Percentiles rank a stretch among this genome's conserved stretches.
These are phyloP conservation scores for Pteropus alecto DNA, from an alignment of 2,113 vertebrate genomes.

Conservation along the genomic window DNA sequence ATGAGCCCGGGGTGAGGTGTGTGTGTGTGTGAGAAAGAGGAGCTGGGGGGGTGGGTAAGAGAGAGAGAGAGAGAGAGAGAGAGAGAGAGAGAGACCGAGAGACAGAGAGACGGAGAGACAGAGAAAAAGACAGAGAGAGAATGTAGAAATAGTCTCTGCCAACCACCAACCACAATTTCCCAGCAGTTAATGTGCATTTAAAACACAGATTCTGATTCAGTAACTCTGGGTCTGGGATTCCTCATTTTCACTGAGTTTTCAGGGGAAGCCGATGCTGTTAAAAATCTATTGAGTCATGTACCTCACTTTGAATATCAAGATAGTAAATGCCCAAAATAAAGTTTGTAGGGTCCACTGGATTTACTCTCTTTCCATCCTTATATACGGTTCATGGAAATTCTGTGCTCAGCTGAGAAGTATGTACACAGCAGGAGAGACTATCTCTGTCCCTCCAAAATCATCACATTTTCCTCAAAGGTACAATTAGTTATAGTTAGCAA, in stretches of 20 bases:
- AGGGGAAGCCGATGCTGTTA: neutral
- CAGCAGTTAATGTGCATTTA: neutral
- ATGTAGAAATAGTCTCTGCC: neutral
- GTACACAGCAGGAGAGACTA: neutral
- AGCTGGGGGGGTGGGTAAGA: neutral
- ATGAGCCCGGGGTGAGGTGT: neutral
- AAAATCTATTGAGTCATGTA: neutral
- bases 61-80: no score
- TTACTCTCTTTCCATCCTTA: neutral
- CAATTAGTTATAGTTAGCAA: conserved; percentile 11
- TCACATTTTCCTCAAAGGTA: neutral
- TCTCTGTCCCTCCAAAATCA: neutral
- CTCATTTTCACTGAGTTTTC: neutral
- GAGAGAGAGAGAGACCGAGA: neutral
- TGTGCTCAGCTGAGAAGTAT: neutral
- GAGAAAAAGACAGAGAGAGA: neutral
- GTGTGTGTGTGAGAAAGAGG: neutral
- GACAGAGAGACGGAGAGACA: neutral
- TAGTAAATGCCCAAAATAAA: neutral
- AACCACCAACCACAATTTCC: neutral
- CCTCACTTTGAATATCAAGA: neutral
- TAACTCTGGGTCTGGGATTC: neutral
- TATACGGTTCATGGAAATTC: neutral
- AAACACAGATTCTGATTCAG: neutral
- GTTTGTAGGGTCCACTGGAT: neutral